Conservation (phyloP, 2,888 invertebrate genomes). For the Scelioninae gen. 2 region DNA sequence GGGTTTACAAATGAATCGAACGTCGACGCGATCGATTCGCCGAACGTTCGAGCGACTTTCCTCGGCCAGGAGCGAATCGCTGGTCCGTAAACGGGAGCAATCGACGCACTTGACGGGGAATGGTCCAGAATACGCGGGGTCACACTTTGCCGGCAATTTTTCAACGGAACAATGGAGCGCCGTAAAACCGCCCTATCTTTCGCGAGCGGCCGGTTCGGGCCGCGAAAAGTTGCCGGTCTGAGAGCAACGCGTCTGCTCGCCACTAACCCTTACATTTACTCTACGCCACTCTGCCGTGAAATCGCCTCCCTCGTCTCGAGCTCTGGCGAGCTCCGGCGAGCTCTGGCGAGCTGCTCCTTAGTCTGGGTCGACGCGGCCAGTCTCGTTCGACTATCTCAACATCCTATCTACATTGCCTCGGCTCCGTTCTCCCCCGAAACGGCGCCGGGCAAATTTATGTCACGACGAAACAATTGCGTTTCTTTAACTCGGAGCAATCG, state of each 20-base stretch:
- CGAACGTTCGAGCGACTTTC: no score
- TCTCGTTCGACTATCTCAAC: slow-evolving; percentile 71
- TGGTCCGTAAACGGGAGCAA: no score
- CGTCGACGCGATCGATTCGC: no score
- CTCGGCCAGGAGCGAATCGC: no score
- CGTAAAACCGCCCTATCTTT: slow-evolving; percentile 60
- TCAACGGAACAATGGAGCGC: slow-evolving; percentile 47
- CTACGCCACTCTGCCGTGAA: slow-evolving; percentile 42
- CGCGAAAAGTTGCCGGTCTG: slow-evolving; percentile 59
- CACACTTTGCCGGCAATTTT: slow-evolving; percentile 42
- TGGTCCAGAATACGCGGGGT: no score
- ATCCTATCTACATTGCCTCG: slow-evolving; percentile 73
- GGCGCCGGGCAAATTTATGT: slow-evolving; percentile 61
- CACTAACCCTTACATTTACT: slow-evolving; percentile 62
- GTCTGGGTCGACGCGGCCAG: slow-evolving; percentile 41
- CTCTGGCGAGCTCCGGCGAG: slow-evolving; percentile 5
- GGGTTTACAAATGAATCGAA: no score
- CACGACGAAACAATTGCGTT: slow-evolving; percentile 66
- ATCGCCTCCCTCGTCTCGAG: slow-evolving; percentile 48
- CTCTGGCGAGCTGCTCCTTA: neutral
- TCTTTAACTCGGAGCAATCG: slow-evolving; percentile 55
- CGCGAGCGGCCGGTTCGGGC: slow-evolving; percentile 18
- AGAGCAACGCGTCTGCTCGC: slow-evolving; percentile 61
- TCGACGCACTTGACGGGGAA: no score
- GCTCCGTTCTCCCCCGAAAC: slow-evolving; percentile 54